Evolutionary conservation across 1,140 invertebrate genomes (phyloP), one percentile per base, ranked within the genome.

Genomic region (Agraylea sexmaculata): DNA sequence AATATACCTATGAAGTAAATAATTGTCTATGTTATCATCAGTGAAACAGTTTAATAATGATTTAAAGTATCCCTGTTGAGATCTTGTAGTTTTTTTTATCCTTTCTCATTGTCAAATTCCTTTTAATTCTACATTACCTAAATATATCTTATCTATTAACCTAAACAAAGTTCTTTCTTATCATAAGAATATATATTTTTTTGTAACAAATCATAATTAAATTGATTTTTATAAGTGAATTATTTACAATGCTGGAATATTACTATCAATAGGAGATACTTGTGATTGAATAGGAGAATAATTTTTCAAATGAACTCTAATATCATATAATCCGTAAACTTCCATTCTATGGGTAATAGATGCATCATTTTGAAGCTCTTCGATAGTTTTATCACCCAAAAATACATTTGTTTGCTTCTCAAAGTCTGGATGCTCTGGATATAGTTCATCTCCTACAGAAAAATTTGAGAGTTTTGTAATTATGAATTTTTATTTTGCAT

Each of bases 301-400:
- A 28, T 49, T 45, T 37, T 49, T 49, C 13, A 49, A 37, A 13
- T 43, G 31, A 30, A 42, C 30, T 22, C 43, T 49, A 4, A 49
- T 42, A 12, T 30, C 43, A 20, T 45, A 32, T 11, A 49, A 40
- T 43, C 43, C 37, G 29, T 49, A 43, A 6, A 49, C 16, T 40
- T 49, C 47, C 47, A 49, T 49, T 40, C 47, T n/a, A 22, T 49
- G 47, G 8, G 47, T 49, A 19, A 38, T 31, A 20, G 42, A 23
- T 25, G 47, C 43, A 13, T 21, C 11, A 20, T 45, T 27, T 40
- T 49, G 47, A 1, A 49, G 32, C 27, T 49, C 47, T 20, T 42
- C 32, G 4, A 49, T 45, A 8, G 43, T 49, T 16, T 45, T 34
- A 13, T 45, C 31, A 3, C 35, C 47, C 0, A 49, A 20, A 29